Evolutionary conservation across 2,113 vertebrate species (phyloP).

Genomic region (Rana temporaria): DNA sequence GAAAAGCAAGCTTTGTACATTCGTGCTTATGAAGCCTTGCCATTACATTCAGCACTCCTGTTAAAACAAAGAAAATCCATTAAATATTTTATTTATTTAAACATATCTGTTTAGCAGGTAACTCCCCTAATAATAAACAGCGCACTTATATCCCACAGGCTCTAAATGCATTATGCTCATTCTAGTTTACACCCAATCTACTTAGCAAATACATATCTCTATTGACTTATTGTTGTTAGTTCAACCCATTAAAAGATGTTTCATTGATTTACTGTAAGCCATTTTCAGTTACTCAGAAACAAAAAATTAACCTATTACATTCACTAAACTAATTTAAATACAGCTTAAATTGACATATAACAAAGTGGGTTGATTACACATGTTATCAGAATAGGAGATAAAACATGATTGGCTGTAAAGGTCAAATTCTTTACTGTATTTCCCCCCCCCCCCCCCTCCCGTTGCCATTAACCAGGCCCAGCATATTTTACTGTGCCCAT

Average conservation of each 20-base stretch:
- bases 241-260: slow-evolving; percentile 20
- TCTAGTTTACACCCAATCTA: background rate
- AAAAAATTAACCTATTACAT: background rate
- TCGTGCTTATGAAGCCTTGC: no score
- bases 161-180: slow-evolving; percentile 7
- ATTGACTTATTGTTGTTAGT: slow-evolving; percentile 27
- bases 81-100: slow-evolving; percentile 3
- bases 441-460: no score
- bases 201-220: slow-evolving; percentile 3
- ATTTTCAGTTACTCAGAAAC: background rate
- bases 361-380: no score
- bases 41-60: no score
- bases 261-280: slow-evolving; percentile 1
- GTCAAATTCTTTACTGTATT: no score
- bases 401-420: no score
- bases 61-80: no score
- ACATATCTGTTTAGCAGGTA: slow-evolving; percentile 8
- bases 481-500: no score
- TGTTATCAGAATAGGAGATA: no score
- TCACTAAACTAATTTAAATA: background rate
- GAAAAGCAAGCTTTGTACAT: no score
- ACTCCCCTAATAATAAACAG: slow-evolving; percentile 14
- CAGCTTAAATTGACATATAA: no score
- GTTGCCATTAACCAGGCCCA: no score
- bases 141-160: slow-evolving; percentile 6